Base-by-base conservation (phyloP, 2,797 vertebrate genomes). In the Poecilia velifera region DNA sequence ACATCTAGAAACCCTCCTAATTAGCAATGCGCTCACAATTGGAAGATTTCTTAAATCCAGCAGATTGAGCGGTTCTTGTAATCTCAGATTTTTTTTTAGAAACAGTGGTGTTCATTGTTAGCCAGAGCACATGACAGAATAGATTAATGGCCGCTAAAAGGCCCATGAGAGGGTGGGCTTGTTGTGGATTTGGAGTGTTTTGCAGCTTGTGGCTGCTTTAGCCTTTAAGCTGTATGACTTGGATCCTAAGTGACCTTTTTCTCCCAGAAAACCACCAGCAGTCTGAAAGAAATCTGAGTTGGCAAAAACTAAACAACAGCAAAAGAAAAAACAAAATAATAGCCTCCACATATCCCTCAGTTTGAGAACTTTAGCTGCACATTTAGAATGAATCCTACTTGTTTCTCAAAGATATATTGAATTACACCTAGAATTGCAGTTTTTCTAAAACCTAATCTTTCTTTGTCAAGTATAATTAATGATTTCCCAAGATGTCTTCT, bases 31-130 rank as follows among this genome's bases (percentile, higher is more conserved):
- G 76, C 76, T 85, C 74, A 82, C 81, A 78, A 74, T 39, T 31
- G 73, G 75, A 78, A 72, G 71, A 80, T 89, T 85, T 82, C 64
- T 87, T 73, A 3, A n/a, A 88, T 84, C 74, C 81, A 62, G 22
- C 73, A 72, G 57, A 73, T 72, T 86, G 82, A 84, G 79, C 73
- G 53, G 55, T 62, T 85, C 76, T 57, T 78, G 72, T 78, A 84
- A 82, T 82, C 57, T 81, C 72, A 77, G 62, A 10, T 71, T 45
- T 25, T 64, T 64, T 88, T 80, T 87, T 74, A 73, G 31, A 31
- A 85, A 91, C 84, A 89, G 75, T 82, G 75, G 72, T 82, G 77
- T 68, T 84, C 84, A 82, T 93, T 93, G 90, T 92, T 81, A 84
- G 81, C 81, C 76, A 20, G 10, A 57, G 70, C 82, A 76, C 84